phyloP scores from a whole-genome alignment of 2,797 vertebrate genomes.

The Salmo trutta region DNA sequence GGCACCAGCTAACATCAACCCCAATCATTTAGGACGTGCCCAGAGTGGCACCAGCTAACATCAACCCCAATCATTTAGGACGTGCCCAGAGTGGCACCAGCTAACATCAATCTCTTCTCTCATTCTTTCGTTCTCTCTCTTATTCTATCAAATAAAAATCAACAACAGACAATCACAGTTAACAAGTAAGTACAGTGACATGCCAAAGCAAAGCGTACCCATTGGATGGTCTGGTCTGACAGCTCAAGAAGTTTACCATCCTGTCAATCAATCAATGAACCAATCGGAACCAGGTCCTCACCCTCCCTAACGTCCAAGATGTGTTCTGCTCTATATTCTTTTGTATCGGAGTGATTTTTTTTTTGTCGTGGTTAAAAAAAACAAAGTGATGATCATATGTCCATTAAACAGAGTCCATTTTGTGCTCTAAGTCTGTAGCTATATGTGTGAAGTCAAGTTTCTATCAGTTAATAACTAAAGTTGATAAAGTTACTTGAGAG shows the following conservation, averaged over 20 bases:
- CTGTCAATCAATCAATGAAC: not conserved
- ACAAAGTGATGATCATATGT: slow-evolving; percentile 24
- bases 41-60: too few relatives aligned
- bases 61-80: not conserved
- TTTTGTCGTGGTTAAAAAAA: slow-evolving; percentile 74
- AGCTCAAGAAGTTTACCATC: not conserved
- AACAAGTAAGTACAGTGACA: not conserved
- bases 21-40: too few relatives aligned
- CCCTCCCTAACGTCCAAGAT: not conserved
- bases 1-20: too few relatives aligned
- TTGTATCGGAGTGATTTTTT: slow-evolving; percentile 47
- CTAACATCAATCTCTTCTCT: not conserved
- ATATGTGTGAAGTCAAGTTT: slow-evolving; percentile 7
- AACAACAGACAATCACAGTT: not conserved
- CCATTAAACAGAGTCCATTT: slow-evolving; percentile 53
- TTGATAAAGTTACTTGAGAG: slow-evolving; percentile 2
- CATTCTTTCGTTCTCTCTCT: too few relatives aligned
- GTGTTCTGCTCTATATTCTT: not conserved
- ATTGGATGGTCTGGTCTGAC: not conserved
- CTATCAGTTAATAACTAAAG: not conserved
- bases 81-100: not conserved
- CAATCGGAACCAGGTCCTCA: not conserved
- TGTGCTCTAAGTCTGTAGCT: slow-evolving; percentile 55
- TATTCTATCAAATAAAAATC: not conserved
- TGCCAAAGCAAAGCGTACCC: not conserved